Base-by-base conservation (phyloP, 2,888 invertebrate genomes). In the Dynastes hyllus region DNA sequence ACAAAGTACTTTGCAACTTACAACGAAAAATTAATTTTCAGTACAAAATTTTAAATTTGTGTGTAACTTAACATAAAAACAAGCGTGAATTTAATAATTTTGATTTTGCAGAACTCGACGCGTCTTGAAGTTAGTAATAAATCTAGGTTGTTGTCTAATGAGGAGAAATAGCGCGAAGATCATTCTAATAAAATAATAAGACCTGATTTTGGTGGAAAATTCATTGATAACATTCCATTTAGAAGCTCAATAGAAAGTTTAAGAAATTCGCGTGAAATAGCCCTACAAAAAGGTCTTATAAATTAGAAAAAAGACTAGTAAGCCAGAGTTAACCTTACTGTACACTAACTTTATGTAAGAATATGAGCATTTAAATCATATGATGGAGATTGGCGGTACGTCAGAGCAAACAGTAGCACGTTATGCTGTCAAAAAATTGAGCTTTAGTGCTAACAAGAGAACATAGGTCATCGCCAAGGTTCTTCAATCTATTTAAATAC, bases 311-410 rank as follows among this genome's bases (percentile, higher is more conserved):
- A 40, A 65, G 67, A 51, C 58, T 80, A 22, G 50, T 37, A 27
- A 69, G 63, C 53, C 65, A 13, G 16, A 65, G 9, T 70, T 80
- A 1, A 45, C 63, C 5, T 1, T 11, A n/a, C 16, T 78, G 65
- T 80, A 81, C 58, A 11, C 32, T 16, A 69, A 76, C 8, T 81
- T 81, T 61, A 81, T 81, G 77, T 53, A 77, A 3, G 84, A 85
- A 80, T 85, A 84, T 78, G 32, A 78, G 32, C n/a, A 53, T 11
- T 66, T 85, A 51, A 79, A 78, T 3, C 84, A 86, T 76, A 85
- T 53, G 53, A 2, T 16, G n/a, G 16, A 53, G 16, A 2, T 53
- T 13, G 53, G 0, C 53, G 53, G 2, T 4, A 53, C 11, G 5
- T 0, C 53, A n/a, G 5, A 5, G 16, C 16, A 16, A 13, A 13